These are phyloP conservation scores for Silurus glanis DNA, from an alignment of 2,113 vertebrate species.

Conservation along the genomic window DNA sequence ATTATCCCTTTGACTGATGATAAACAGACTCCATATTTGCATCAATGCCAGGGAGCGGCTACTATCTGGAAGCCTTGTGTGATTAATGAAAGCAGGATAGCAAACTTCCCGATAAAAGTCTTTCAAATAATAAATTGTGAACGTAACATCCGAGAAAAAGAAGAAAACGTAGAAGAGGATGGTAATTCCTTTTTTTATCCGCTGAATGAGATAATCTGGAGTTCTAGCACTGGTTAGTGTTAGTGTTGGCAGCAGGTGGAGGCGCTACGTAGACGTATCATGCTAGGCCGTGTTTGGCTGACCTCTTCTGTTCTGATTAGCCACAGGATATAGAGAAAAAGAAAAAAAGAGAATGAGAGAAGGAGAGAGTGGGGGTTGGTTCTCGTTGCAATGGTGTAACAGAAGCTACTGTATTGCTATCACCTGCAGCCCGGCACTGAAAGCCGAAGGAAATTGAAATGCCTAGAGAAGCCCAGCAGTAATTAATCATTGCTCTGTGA, in stretches of 20 bases:
- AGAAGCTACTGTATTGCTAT: constrained; percentile 76
- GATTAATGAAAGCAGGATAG: constrained; percentile 79
- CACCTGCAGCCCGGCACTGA: constrained; percentile 72
- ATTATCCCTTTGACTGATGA: constrained; percentile 58
- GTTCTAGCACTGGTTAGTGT: constrained; percentile 44
- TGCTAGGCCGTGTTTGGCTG: constrained; percentile 61
- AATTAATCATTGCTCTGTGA: constrained; percentile 94
- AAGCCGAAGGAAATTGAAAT: constrained; percentile 86
- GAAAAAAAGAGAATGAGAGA: constrained; percentile 6
- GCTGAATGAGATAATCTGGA: constrained; percentile 51
- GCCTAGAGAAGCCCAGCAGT: constrained; percentile 77
- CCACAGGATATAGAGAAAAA: constrained; percentile 61
- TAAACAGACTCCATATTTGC: constrained; percentile 78
- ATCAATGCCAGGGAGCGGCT: constrained; percentile 72
- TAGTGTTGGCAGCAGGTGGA: constrained; percentile 55
- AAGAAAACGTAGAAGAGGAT: constrained; percentile 28
- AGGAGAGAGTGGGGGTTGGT: constrained; percentile 7
- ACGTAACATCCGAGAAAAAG: constrained; percentile 56
- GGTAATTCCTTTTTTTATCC: constrained; percentile 22
- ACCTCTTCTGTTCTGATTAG: constrained; percentile 64
- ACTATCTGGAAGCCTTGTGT: constrained; percentile 72
- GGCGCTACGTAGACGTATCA: constrained; percentile 54
- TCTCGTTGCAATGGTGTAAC: constrained; percentile 62
- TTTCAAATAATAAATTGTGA: constrained; percentile 80
- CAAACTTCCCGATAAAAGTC: constrained; percentile 76